Evolutionary conservation across 1,140 invertebrate genomes (phyloP).

Genomic region (Trialeurodes vaporariorum): DNA sequence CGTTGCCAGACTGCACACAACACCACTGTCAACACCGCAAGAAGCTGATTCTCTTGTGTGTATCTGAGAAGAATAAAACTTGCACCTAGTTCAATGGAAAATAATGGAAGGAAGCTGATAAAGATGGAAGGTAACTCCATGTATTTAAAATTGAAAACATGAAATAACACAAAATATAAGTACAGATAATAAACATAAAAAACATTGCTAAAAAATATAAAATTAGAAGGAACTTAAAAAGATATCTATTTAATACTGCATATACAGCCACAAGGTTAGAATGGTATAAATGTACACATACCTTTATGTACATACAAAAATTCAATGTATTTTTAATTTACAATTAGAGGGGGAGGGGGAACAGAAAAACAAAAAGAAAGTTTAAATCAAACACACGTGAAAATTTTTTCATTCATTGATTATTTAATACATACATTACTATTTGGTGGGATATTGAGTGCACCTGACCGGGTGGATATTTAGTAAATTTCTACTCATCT

Average conservation of each 20-base stretch:
- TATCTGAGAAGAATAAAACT: too few relatives aligned
- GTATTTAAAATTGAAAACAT: background rate
- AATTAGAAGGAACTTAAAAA: conserved; percentile 1
- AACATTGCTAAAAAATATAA: background rate
- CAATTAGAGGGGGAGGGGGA: background rate
- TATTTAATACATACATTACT: too few relatives aligned
- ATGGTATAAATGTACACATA: background rate
- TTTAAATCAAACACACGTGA: too few relatives aligned
- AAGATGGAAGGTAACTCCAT: background rate
- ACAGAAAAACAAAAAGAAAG: background rate
- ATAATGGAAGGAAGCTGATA: too few relatives aligned
- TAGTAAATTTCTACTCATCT: too few relatives aligned
- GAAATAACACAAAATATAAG: conserved; percentile 1
- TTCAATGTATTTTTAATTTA: background rate
- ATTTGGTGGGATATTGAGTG: too few relatives aligned
- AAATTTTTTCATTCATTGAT: too few relatives aligned
- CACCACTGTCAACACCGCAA: too few relatives aligned
- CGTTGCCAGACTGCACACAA: too few relatives aligned
- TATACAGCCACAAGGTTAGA: background rate
- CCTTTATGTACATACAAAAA: background rate
- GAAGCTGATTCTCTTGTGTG: too few relatives aligned
- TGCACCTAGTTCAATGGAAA: too few relatives aligned
- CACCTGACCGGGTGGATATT: too few relatives aligned
- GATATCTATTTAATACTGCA: conserved; percentile 1
- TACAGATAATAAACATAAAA: background rate